Percentiles rank a stretch among this genome's conserved stretches.
Evolutionary conservation across 2,113 vertebrate genomes (phyloP).

Genomic region (Dascyllus trimaculatus): DNA sequence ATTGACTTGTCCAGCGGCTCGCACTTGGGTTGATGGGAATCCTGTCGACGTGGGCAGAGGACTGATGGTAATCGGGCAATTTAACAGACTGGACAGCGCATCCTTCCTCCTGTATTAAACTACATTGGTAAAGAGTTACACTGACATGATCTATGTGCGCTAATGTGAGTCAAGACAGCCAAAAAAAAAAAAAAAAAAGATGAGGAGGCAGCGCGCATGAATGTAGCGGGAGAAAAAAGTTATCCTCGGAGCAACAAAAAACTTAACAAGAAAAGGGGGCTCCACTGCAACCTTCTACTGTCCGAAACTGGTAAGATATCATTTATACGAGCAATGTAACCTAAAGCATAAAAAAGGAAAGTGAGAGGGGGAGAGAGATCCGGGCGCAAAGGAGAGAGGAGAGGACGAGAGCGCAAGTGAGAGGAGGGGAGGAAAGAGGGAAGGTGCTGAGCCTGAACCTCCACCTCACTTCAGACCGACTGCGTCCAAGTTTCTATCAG

Average conservation of each 20-base stretch:
- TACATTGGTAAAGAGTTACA: conserved; percentile 50
- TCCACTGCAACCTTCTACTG: conserved; percentile 31
- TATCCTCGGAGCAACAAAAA: conserved; percentile 68
- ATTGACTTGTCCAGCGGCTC: conserved; percentile 72
- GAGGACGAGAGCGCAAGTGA: conserved; percentile 37
- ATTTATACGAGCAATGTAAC: conserved; percentile 34
- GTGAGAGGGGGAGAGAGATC: conserved; percentile 43
- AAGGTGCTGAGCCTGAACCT: conserved; percentile 64
- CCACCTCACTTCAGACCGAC: conserved; percentile 67
- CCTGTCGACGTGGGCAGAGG: conserved; percentile 68
- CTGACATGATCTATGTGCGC: conserved; percentile 39
- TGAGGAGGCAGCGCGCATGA: conserved; percentile 32
- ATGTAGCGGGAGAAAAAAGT: conserved; percentile 64
- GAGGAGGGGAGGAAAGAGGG: conserved; percentile 26
- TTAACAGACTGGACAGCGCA: conserved; percentile 66
- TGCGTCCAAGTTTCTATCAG: conserved; percentile 78
- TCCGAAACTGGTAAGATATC: conserved; percentile 35
- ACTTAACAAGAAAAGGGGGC: conserved; percentile 57
- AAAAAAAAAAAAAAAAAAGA: conserved; percentile 24
- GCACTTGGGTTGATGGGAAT: conserved; percentile 73
- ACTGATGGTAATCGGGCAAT: conserved; percentile 68
- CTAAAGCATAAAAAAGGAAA: conserved; percentile 11
- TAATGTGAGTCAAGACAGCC: conserved; percentile 20
- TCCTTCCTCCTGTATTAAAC: conserved; percentile 64
- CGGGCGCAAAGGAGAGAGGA: conserved; percentile 54